Percentiles rank a stretch among this genome's conserved stretches.
phyloP scores from a whole-genome alignment of 2,888 invertebrate species.

The Halictus ligatus region DNA sequence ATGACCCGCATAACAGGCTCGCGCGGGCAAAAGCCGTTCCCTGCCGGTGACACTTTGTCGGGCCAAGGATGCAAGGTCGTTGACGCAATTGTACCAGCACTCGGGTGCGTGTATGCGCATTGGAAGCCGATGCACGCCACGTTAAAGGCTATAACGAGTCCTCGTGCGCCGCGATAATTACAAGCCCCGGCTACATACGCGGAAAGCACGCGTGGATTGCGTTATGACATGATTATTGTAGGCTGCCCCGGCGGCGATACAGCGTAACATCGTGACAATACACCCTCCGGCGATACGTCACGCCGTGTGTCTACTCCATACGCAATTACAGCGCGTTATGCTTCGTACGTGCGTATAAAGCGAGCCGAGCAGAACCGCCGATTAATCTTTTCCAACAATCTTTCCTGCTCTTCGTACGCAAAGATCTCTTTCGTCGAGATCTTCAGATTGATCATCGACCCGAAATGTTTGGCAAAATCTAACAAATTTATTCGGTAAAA shows the following conservation, averaged over 20 bases:
- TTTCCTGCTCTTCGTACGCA: neutral
- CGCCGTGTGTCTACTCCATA: conserved; percentile 79
- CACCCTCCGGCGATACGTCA: conserved; percentile 80
- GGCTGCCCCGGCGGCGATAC: conserved; percentile 60
- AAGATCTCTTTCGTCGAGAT: no score
- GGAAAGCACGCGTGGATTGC: conserved; percentile 76
- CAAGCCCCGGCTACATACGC: conserved; percentile 63
- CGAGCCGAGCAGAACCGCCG: neutral
- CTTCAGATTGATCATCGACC: no score
- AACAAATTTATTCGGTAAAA: neutral
- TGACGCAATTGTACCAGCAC: conserved; percentile 65
- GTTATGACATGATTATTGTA: conserved; percentile 77
- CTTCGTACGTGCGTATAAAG: conserved; percentile 51
- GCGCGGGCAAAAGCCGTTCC: conserved; percentile 10
- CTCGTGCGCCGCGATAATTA: conserved; percentile 69
- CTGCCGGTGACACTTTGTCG: conserved; percentile 60
- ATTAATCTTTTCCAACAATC: neutral
- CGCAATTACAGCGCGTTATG: conserved; percentile 70
- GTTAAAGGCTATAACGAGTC: conserved; percentile 73
- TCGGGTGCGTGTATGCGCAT: conserved; percentile 54
- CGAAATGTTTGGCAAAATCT: neutral
- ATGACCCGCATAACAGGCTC: conserved; percentile 27
- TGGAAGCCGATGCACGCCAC: conserved; percentile 67
- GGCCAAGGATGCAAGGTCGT: conserved; percentile 60
- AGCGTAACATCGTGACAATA: conserved; percentile 76